phyloP scores from a whole-genome alignment of 2,797 vertebrate genomes.

The Buphagus erythrorhynchus region DNA sequence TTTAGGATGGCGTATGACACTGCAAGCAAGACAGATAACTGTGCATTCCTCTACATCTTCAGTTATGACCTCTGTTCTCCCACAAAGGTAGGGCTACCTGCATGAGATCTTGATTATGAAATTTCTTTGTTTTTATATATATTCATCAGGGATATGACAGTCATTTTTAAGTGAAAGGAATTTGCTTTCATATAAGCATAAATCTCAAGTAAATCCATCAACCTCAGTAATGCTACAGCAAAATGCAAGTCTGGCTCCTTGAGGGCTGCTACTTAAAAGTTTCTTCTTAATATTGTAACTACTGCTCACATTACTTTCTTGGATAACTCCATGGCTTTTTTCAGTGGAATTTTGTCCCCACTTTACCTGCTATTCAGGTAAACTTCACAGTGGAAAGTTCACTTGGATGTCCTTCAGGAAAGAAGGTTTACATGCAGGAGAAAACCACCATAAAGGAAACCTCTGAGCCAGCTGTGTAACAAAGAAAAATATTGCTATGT shows the following conservation, averaged over 20 bases:
- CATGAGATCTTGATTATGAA: background rate
- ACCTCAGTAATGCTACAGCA: background rate
- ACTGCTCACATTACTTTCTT: slow-evolving; percentile 37
- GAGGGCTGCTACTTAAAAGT: background rate
- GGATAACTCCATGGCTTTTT: slow-evolving; percentile 39
- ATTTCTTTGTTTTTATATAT: background rate
- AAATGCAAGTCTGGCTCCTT: background rate
- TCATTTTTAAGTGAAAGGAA: background rate
- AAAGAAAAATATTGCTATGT: background rate
- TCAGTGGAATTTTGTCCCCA: background rate
- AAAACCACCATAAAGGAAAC: background rate
- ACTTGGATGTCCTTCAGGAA: background rate
- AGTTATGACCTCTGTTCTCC: background rate
- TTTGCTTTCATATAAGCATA: background rate
- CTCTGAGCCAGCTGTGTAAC: background rate
- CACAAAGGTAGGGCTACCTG: background rate
- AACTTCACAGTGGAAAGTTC: background rate
- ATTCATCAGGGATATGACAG: background rate
- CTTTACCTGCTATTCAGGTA: background rate
- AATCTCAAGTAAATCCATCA: background rate
- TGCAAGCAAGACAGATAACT: background rate
- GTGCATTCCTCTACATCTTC: background rate
- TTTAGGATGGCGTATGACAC: background rate
- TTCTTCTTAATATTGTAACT: slow-evolving; percentile 47
- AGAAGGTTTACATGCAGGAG: background rate